Evolutionary conservation across 2,113 vertebrate species (phyloP).

Genomic region (Phyllostomus discolor): DNA sequence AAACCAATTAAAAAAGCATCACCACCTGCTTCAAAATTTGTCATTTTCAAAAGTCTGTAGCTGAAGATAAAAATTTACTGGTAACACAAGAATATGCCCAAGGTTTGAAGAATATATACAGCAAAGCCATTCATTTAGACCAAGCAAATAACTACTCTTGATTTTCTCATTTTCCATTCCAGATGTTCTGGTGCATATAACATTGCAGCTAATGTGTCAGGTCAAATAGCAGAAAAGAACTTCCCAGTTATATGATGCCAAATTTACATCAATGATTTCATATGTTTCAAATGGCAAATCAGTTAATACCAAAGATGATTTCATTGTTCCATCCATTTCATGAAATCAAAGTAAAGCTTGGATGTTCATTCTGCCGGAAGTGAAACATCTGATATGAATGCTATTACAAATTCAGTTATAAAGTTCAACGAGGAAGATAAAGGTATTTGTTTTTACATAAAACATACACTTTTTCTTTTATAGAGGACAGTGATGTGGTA

Average conservation of each 20-base stretch:
- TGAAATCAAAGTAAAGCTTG: not conserved
- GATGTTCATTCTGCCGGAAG: not conserved
- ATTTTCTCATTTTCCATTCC: not conserved
- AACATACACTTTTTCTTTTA: not conserved
- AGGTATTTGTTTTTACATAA: not conserved
- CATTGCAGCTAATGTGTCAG: not conserved
- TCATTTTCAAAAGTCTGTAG: not conserved
- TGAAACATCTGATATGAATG: not conserved
- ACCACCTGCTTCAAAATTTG: not conserved
- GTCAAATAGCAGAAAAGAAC: not conserved
- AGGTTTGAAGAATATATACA: not conserved
- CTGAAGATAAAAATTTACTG: not conserved
- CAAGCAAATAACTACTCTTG: not conserved
- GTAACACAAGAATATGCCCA: not conserved
- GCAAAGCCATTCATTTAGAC: not conserved
- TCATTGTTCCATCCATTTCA: not conserved
- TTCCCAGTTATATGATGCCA: not conserved
- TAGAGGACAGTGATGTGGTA: not conserved
- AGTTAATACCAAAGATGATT: not conserved
- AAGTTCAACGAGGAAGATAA: not conserved
- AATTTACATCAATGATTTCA: not conserved
- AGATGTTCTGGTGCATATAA: not conserved
- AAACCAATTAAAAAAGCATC: not conserved
- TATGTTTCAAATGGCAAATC: not conserved
- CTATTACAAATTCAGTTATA: not conserved